Base-by-base conservation (phyloP, 2,888 invertebrate species). In the Xanthorhoe spadicearia region DNA sequence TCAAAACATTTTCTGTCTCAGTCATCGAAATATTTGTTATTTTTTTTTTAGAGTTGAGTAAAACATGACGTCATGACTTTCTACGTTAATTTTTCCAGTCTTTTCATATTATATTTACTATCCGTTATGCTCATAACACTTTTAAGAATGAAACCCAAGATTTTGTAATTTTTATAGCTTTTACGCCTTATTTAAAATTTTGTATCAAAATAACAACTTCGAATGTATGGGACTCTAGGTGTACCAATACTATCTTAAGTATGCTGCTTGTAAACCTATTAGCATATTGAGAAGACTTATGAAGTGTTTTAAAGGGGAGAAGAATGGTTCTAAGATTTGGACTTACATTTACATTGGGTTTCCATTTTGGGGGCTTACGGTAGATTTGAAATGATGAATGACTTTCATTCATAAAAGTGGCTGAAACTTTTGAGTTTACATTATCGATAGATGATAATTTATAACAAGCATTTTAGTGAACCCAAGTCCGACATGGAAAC, bases 201-300 rank as follows among this genome's bases (percentile, higher is more conserved):
- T 9, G 8, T 38, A 38, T 2, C 8, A 10, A 38, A 9, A 7
- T 8, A 38, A 43, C 38, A 43, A 43, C 13, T 43, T 43, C 38
- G 38, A 43, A 43, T 43, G 2, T 43, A 13, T 13, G 38, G 38
- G 13, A 43, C 10, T 13, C 38, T 43, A 1, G 5, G 38, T 43
- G 48, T 48, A 6, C 13, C 43, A 13, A 74, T 72, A 58, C 57
- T 46, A 58, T 61, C 68, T 74, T 74, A 70, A 73, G 80, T 80
- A 78, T 79, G 77, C 77, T 75, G 73, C 75, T 82, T 75, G 77
- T 80, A 78, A 83, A 81, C 80, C 79, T 82, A 82, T 86, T 84
- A 84, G 73, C 82, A 84, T 86, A 81, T 77, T 74, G 69, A 68
- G 66, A 68, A 68, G 66, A 62, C 68, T 68, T 68, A 68, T 64